Percentiles rank a stretch among this genome's conserved stretches.
Conservation (phyloP, 2,113 vertebrate species). For the Microcebus tavaratra region DNA sequence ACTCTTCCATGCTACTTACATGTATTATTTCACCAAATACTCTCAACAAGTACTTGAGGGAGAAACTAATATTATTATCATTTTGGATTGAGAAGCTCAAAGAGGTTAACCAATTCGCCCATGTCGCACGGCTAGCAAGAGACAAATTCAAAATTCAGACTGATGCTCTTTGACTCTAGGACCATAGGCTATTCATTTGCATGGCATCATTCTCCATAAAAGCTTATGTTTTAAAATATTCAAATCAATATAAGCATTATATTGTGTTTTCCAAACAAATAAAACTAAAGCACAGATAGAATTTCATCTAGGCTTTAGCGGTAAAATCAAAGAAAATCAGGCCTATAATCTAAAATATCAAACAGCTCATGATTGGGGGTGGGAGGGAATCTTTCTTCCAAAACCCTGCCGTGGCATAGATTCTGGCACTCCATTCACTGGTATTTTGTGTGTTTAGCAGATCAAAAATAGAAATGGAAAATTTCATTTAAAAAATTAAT, state of each 20-base stretch:
- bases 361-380: not conserved
- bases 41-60: not conserved
- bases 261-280: slow-evolving; percentile 39
- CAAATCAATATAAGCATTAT: not conserved
- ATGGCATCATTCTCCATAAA: not conserved
- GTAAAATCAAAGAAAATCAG: slow-evolving; percentile 50
- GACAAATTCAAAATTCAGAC: not conserved
- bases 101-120: not conserved
- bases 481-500: not conserved
- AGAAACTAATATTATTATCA: not conserved
- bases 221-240: slow-evolving; percentile 4
- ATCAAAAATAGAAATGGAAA: slow-evolving; percentile 20
- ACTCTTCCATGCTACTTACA: not conserved
- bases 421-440: not conserved
- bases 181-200: not conserved
- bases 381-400: not conserved
- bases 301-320: not conserved
- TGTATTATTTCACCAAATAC: not conserved
- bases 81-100: not conserved
- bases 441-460: not conserved
- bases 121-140: not conserved
- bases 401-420: not conserved
- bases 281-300: not conserved
- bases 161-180: not conserved
- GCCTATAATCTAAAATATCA: not conserved